phyloP scores from a whole-genome alignment of 2,888 invertebrate species.

The Napeogenes sylphis region DNA sequence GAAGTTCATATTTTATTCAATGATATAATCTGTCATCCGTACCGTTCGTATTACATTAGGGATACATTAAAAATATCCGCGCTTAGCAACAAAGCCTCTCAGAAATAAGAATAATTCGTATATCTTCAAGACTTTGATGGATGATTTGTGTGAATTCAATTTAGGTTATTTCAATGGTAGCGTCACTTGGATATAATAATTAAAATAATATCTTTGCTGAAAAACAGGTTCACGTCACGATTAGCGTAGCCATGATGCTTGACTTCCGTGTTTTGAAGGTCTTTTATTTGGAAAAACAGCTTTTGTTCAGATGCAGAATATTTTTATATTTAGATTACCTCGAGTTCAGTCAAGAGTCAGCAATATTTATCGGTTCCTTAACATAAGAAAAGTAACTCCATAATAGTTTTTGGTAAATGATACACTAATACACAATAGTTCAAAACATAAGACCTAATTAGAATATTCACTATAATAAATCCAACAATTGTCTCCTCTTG shows the following conservation, averaged over 20 bases:
- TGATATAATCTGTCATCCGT: slow-evolving; percentile 9
- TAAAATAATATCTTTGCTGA: neutral
- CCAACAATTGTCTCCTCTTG: neutral
- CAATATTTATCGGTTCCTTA: no score
- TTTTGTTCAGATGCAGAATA: no score
- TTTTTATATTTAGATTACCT: no score
- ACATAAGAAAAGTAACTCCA: no score
- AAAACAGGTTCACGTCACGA: neutral
- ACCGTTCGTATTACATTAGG: slow-evolving; percentile 20
- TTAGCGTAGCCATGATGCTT: no score
- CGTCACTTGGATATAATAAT: neutral
- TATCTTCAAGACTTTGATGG: slow-evolving; percentile 57
- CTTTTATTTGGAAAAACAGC: no score
- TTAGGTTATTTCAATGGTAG: slow-evolving; percentile 36
- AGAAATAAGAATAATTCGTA: slow-evolving; percentile 45
- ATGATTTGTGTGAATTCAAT: slow-evolving; percentile 58
- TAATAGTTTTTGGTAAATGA: no score
- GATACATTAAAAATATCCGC: slow-evolving; percentile 47
- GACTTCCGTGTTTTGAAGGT: no score
- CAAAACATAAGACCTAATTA: no score
- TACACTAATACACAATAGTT: no score
- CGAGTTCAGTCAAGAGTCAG: no score
- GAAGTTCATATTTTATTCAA: slow-evolving; percentile 10
- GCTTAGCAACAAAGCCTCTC: slow-evolving; percentile 36
- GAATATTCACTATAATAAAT: no score